Evolutionary conservation across 2,797 vertebrate species (phyloP).

Genomic region (Okamejei kenojei): DNA sequence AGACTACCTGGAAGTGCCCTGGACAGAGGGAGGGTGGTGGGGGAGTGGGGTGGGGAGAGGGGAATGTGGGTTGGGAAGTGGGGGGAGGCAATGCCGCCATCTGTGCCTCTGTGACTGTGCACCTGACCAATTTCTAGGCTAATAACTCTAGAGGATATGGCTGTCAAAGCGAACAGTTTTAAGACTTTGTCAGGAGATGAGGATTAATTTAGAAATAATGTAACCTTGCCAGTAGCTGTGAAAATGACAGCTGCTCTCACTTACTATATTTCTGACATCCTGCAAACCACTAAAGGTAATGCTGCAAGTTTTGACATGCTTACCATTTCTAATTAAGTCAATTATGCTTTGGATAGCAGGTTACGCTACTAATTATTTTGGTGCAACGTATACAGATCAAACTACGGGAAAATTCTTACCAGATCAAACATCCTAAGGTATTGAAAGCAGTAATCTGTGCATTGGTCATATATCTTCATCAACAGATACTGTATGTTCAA

Average conservation of each 20-base stretch:
- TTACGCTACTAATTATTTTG: neutral
- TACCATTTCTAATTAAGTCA: constrained; percentile 3
- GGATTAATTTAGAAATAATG: neutral
- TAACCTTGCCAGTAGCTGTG: constrained; percentile 3
- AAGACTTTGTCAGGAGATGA: neutral
- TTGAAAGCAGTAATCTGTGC: neutral
- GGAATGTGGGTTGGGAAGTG: too few species aligned
- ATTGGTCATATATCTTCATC: neutral
- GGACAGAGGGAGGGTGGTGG: too few species aligned
- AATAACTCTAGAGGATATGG: neutral
- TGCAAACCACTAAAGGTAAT: neutral
- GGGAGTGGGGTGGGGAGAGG: too few species aligned
- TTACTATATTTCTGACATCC: neutral
- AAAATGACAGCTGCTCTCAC: neutral
- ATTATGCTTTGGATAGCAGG: neutral
- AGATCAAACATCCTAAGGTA: neutral
- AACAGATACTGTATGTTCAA: neutral
- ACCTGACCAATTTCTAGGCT: neutral
- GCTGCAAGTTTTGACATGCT: neutral
- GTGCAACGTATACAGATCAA: neutral
- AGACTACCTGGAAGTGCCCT: too few species aligned
- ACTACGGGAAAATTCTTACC: neutral
- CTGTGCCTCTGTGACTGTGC: neutral
- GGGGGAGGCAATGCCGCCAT: too few species aligned
- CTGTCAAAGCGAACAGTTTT: neutral